Base-by-base conservation (phyloP, 2,888 invertebrate species). In the Gryllus longicercus region DNA sequence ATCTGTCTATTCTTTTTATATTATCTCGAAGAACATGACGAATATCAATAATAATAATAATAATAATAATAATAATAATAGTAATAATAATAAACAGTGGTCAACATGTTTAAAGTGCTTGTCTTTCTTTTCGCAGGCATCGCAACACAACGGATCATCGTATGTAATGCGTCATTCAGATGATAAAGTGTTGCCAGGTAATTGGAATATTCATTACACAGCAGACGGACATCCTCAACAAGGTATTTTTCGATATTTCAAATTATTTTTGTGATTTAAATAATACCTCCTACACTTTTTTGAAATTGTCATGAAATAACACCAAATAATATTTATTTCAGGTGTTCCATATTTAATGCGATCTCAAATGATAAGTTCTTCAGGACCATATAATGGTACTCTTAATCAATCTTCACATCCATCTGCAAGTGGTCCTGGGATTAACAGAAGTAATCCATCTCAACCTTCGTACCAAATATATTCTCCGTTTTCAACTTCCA, bases 111-210 rank as follows among this genome's bases (percentile, higher is more conserved):
- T 38, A 38, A 38, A 38, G 38, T 38, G 8, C 5, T 38, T 38
- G 5, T 38, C 38, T 38, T 38, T 38, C 38, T 38, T 38, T 49
- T 38, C n/a, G 3, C 50, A 77, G 77, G 12, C 77, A 16, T 49
- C 76, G 2, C 63, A 76, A 23, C 79, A 79, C 18, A 11, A 76
- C 18, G 74, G 77, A 18, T 21, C 63, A n/a, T n/a, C 63, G 0
- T 79, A 79, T 74, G 63, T 79, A 21, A 75, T 75, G 79, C 76
- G 77, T 49, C 5, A 79, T 74, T 74, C 63, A 21, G 79, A 79
- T 38, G 38, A 51, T 2, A 77, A 77, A 77, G 11, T 79, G 16
- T 51, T 75, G 50, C 76, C 23, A 79, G 75, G 75, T 38, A 50
- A 25, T 50, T 79, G 79, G 79, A 77, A n/a, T 49, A 14, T 11